Conservation (phyloP, 2,888 invertebrate genomes). For the Macrosoma leucophasiata region DNA sequence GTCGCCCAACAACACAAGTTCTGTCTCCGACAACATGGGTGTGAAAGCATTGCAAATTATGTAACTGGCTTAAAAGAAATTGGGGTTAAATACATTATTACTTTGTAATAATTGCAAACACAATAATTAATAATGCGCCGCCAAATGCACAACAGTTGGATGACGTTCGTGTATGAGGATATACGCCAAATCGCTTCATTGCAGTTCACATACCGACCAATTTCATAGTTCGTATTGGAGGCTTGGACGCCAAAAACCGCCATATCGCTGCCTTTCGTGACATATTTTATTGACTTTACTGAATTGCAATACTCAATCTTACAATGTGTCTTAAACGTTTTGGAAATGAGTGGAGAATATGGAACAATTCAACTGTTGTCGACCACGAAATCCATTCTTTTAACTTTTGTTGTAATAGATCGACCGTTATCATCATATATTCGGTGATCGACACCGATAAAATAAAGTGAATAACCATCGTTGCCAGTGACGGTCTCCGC, state of each 20-base stretch:
- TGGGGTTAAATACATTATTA: too few species aligned
- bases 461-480: constrained; percentile 21
- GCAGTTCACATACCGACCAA: constrained; percentile 22
- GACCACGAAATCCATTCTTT: constrained; percentile 13
- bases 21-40: too few species aligned
- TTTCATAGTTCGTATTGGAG: constrained; percentile 22
- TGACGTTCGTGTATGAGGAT: too few species aligned
- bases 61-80: too few species aligned
- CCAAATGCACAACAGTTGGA: too few species aligned
- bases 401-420: constrained; percentile 20
- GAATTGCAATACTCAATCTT: constrained; percentile 27
- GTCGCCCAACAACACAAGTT: too few species aligned
- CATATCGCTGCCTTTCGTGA: constrained; percentile 24
- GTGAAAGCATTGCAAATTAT: too few species aligned
- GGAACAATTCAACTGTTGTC: constrained; percentile 30
- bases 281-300: constrained; percentile 21
- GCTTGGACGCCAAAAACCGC: constrained; percentile 21
- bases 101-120: too few species aligned
- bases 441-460: constrained; percentile 19
- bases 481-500: constrained; percentile 31
- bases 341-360: constrained; percentile 28
- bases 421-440: constrained; percentile 22
- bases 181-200: too few species aligned
- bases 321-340: constrained; percentile 28
- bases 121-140: too few species aligned